These are phyloP conservation scores for Corythornis cristatus DNA, from an alignment of 2,113 vertebrate genomes.

Conservation along the genomic window DNA sequence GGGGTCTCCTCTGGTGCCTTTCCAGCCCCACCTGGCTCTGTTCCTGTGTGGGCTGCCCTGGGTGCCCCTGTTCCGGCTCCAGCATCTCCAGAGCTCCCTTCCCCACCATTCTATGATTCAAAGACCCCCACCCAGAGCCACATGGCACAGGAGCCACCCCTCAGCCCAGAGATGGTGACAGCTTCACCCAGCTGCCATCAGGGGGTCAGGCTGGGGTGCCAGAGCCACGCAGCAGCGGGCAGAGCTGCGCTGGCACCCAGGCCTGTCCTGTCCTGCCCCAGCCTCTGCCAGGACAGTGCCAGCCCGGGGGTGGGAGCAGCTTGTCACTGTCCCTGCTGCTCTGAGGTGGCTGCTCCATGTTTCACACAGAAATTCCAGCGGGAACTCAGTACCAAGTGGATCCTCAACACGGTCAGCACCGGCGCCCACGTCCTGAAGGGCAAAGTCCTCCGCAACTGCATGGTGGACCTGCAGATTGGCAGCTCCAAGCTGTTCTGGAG, in stretches of 20 bases:
- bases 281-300: neutral
- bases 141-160: neutral
- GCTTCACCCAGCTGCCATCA: neutral
- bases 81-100: too few species aligned
- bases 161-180: neutral
- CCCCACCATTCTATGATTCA: too few species aligned
- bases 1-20: too few species aligned
- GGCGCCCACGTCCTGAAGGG: neutral
- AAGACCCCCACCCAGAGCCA: too few species aligned
- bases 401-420: neutral
- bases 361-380: neutral
- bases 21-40: too few species aligned
- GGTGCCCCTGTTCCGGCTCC: too few species aligned
- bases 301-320: neutral
- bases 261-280: neutral
- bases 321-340: neutral
- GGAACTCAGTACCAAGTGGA: neutral
- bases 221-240: neutral
- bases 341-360: neutral
- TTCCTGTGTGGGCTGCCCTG: too few species aligned
- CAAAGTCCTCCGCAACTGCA: neutral
- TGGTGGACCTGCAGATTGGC: neutral
- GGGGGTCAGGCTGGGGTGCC: neutral
- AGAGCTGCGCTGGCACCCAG: neutral
- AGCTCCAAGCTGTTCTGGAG: neutral